Base-by-base conservation (phyloP, 2,113 vertebrate species). In the Saguinus imperator region DNA sequence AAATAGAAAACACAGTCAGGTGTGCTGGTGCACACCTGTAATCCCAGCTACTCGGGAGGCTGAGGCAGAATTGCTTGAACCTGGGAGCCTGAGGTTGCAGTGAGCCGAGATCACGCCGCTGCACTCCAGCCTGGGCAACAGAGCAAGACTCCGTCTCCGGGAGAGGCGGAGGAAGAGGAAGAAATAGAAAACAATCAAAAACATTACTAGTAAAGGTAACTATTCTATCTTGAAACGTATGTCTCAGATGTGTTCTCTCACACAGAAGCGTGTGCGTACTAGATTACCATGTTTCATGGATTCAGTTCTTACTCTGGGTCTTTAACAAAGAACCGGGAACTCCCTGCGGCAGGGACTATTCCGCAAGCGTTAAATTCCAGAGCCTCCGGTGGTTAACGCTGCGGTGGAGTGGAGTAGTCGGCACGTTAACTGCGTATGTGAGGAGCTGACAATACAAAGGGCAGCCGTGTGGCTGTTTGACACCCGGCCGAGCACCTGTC, bases 391-490 rank as follows among this genome's bases (percentile, higher is more conserved):
- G 21, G 5, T 8, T 13, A 9, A 32, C 27, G 57, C 23, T 8
- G 0, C 0, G 5, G 16, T 13, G 0, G 8, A 11, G 43, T 3
- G 57, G 43, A 87, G 75, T 9, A 6, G 73, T 7, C 0, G 23
- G 17, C 29, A 23, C 1, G 1, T 11, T 0, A 5, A 13, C 27
- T 1, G 6, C 7, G 1, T 3, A 2, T 27, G 0, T 20, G n/a
- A 45, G 40, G 8, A 52, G 13, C 61, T 23, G 1, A 2, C 82
- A 50, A 7, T n/a, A 11, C 4, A 12, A 13, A 13, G 37, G 27
- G 48, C 29, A n/a, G 82, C 43, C 1, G 10, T 1, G 0, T 4
- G 21, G 25, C 61, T 21, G 52, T 1, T 2, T 3, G 1, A 8
- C 21, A 1, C n/a, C 43, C 6, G 1, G 16, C 27, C 32, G 52